These are phyloP conservation scores for Arctocebus calabarensis DNA, from an alignment of 2,797 vertebrate species.

Conservation along the genomic window DNA sequence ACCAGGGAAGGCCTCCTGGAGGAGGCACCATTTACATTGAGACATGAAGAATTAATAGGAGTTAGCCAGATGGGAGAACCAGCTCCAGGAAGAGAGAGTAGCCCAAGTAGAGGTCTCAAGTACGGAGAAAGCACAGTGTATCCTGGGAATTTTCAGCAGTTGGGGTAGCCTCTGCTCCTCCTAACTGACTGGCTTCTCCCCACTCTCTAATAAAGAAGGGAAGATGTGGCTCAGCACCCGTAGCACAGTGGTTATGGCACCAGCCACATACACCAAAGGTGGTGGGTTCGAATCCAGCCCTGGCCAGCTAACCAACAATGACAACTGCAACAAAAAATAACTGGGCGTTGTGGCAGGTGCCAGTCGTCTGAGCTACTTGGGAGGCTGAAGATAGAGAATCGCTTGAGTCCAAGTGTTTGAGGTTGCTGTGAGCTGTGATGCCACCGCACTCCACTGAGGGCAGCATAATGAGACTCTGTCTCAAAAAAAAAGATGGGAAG, in stretches of 20 bases:
- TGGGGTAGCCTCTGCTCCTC: not conserved
- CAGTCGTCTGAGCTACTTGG: too few relatives aligned
- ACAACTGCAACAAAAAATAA: too few relatives aligned
- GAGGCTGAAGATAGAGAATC: too few relatives aligned
- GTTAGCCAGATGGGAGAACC: not conserved
- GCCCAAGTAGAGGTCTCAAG: not conserved
- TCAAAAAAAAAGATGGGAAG: not conserved
- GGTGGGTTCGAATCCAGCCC: too few relatives aligned
- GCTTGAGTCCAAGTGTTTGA: too few relatives aligned
- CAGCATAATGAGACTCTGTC: too few relatives aligned
- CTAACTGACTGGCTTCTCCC: not conserved
- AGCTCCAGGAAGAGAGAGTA: not conserved
- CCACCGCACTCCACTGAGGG: too few relatives aligned
- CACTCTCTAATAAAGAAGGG: not conserved
- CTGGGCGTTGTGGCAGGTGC: too few relatives aligned
- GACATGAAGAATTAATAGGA: not conserved
- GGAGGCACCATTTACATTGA: not conserved
- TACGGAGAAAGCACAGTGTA: not conserved
- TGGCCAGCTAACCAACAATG: too few relatives aligned
- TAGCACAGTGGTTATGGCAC: too few relatives aligned
- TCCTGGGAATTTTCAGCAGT: not conserved
- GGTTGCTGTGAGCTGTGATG: too few relatives aligned
- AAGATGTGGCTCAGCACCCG: not conserved
- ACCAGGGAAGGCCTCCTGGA: not conserved
- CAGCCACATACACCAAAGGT: too few relatives aligned